phyloP scores from a whole-genome alignment of 2,797 vertebrate genomes.

The Rhinatrema bivittatum region DNA sequence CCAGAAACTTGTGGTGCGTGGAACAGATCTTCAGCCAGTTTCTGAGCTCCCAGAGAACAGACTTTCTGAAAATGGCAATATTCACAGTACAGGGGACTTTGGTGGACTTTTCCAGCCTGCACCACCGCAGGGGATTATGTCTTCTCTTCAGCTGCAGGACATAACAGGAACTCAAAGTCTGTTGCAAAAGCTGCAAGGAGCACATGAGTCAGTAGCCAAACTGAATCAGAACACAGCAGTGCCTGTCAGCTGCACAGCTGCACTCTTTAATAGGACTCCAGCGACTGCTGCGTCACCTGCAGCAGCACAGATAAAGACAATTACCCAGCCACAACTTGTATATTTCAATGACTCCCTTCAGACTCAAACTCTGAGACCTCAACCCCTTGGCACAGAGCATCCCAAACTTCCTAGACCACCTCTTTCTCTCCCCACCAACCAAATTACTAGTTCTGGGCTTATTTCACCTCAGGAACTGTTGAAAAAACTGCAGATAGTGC shows the following conservation, averaged over 20 bases:
- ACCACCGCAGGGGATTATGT: background rate
- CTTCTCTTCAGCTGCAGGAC: slow-evolving; percentile 20
- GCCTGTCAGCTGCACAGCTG: background rate
- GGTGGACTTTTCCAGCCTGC: slow-evolving; percentile 54
- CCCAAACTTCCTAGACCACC: slow-evolving; percentile 25
- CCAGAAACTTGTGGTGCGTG: slow-evolving; percentile 82
- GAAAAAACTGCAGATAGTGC: slow-evolving; percentile 79
- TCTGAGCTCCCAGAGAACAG: slow-evolving; percentile 72
- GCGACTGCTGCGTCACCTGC: slow-evolving; percentile 11
- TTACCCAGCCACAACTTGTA: slow-evolving; percentile 46
- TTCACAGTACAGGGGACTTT: slow-evolving; percentile 37
- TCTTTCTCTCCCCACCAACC: slow-evolving; percentile 29
- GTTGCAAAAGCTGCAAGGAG: slow-evolving; percentile 38
- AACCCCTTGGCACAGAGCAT: slow-evolving; percentile 29
- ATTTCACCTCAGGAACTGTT: slow-evolving; percentile 80
- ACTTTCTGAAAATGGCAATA: slow-evolving; percentile 57
- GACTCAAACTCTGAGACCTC: slow-evolving; percentile 27
- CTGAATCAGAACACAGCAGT: background rate
- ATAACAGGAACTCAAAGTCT: slow-evolving; percentile 32
- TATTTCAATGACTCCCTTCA: slow-evolving; percentile 47
- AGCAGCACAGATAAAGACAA: slow-evolving; percentile 7
- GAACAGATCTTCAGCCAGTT: slow-evolving; percentile 61
- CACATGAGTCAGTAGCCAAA: slow-evolving; percentile 4
- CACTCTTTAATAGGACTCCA: slow-evolving; percentile 18
- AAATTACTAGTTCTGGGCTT: slow-evolving; percentile 42